Conservation (phyloP, 2,888 invertebrate species). For the Euzophera pinguis region DNA sequence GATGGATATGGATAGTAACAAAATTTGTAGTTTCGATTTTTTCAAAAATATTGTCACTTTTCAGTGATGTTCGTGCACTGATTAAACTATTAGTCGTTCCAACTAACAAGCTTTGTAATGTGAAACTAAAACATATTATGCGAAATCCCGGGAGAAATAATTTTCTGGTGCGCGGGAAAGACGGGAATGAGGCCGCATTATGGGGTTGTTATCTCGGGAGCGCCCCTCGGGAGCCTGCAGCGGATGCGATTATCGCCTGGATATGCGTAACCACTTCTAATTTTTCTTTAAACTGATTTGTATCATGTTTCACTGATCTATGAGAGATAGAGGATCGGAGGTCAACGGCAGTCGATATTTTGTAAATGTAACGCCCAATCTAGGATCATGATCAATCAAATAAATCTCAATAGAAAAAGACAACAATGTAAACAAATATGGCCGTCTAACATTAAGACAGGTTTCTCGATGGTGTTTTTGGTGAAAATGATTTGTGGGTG, state of each 20-base stretch:
- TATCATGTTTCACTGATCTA: background rate
- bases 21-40: too few species aligned
- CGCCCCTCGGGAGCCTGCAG: background rate
- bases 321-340: background rate
- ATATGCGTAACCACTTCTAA: background rate
- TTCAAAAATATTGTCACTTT: too few species aligned
- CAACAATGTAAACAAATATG: too few species aligned
- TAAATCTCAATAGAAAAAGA: too few species aligned
- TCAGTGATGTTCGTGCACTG: too few species aligned
- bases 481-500: too few species aligned
- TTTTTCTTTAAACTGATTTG: background rate
- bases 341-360: too few species aligned
- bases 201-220: constrained; percentile 16
- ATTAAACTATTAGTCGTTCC: background rate
- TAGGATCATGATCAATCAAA: too few species aligned
- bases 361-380: too few species aligned
- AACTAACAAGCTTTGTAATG: background rate
- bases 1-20: too few species aligned
- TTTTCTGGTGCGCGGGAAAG: constrained; percentile 19
- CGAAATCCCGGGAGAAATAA: constrained; percentile 25
- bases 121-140: constrained; percentile 2
- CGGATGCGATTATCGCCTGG: background rate
- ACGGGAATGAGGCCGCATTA: constrained; percentile 25
- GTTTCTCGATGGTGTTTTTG: too few species aligned
- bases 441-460: too few species aligned